Evolutionary conservation across 2,797 vertebrate species (phyloP), one percentile per base, ranked within the genome.

Genomic region (Chelon labrosus): DNA sequence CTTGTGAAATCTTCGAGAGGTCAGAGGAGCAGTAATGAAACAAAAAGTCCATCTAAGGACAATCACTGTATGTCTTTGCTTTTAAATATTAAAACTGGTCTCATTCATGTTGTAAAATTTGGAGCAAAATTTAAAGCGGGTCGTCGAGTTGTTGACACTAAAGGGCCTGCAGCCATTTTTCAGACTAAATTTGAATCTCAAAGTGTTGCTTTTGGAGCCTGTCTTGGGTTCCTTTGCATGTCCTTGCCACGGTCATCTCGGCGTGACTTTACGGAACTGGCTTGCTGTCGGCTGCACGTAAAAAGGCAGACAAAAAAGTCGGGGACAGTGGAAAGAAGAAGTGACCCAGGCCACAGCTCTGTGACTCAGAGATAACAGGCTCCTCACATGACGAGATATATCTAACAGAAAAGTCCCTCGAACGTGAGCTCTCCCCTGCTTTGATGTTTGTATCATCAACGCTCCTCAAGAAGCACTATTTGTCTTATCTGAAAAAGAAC

Each of bases 321-420:
- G 37, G 3, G 56, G 39, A 52, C 46, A 6, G 25, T 72, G 88
- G 85, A 90, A 91, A 88, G 72, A 39, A 79, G 80, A 88, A 88
- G 62, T 83, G 68, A 63, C 58, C 65, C 1, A n/a, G 57, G 35
- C 52, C 70, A 76, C 63, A 68, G 54, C 50, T 69, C 12, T 53
- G 61, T 88, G 85, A 89, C 64, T 85, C 79, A 79, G 46, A 72
- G 44, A 75, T 61, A 69, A 76, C 38, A 75, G 44, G 54, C 31
- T 2, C 3, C 10, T 73, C 65, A 60, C 47, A 63, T 79, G 66
- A 73, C 22, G 35, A 51, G 37, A 68, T 63, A 35, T 60, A 57
- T 44, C 62, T 2, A 56, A 83, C 51, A 77, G n/a, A 68, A 65
- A 78, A 76, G 49, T 65, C 52, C 69, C 64, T 46, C 3, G 64